Base-by-base conservation (phyloP, 2,888 invertebrate species). In the Alsophila aescularia region DNA sequence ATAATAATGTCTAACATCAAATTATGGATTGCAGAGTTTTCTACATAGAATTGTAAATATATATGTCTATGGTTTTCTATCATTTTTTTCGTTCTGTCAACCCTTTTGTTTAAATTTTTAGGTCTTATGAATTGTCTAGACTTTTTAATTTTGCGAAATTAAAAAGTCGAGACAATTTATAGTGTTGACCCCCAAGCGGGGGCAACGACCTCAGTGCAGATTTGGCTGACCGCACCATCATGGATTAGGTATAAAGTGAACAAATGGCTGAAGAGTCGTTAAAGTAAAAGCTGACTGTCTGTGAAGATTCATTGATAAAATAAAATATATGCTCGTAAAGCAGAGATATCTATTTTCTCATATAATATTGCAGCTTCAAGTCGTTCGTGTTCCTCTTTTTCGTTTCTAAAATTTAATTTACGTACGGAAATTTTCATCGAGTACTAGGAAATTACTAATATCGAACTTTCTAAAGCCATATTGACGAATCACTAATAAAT, bases 241-340 rank as follows among this genome's bases (percentile, higher is more conserved):
- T 60, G 57, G 52, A 50, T 60, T 51, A n/a, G n/a, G n/a, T n/a
- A 61, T 58, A 64, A 62, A 62, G 56, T 56, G 58, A 51, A 54
- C 51, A 42, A 58, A 58, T 51, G 51, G 47, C 50, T 52, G 44
- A 43, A 27, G 40, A 43, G 47, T 53, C 58, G 55, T 62, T 55
- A 66, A 62, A 59, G 35, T 41, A 44, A 49, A 47, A 48, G 55
- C 39, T 41, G 41, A 51, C 43, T 43, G 43, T 49, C 36, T 42
- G n/a, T 24, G 35, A 29, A 43, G 9, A 43, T 51, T 52, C 37
- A 59, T 48, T 50, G 50, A 45, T 55, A 59, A 52, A 32, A 39
- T 27, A 13, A 35, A 27, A 45, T 24, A 5, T 7, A 7, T 16
- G 27, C 13, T 24, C n/a, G 29, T 8, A 29, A 10, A 29, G 3